Conservation (phyloP, 1,140 invertebrate genomes). For the Bombyx mandarina region DNA sequence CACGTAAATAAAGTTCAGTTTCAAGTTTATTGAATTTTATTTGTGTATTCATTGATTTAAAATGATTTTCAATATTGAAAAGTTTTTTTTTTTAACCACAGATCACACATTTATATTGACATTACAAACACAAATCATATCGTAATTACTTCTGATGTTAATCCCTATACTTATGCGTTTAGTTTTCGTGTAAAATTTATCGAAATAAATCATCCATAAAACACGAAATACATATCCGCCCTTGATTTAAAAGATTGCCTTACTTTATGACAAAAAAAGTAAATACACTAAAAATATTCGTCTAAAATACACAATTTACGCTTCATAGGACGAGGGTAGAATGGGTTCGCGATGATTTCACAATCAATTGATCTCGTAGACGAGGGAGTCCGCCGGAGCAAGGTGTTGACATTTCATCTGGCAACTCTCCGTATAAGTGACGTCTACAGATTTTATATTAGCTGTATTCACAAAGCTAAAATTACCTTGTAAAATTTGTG, state of each 20-base stretch:
- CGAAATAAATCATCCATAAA: too few relatives aligned
- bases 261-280: too few relatives aligned
- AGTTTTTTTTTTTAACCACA: not conserved
- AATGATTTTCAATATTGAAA: not conserved
- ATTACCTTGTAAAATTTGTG: too few relatives aligned
- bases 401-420: constrained; percentile 1
- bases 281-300: too few relatives aligned
- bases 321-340: not conserved
- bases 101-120: not conserved
- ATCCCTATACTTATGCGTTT: too few relatives aligned
- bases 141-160: not conserved
- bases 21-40: not conserved
- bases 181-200: too few relatives aligned
- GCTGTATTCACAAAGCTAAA: too few relatives aligned
- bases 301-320: too few relatives aligned
- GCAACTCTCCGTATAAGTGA: too few relatives aligned
- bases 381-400: not conserved
- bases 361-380: constrained; percentile 4
- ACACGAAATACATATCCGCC: too few relatives aligned
- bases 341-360: not conserved
- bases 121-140: not conserved
- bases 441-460: too few relatives aligned
- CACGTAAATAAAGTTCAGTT: constrained; percentile 2
- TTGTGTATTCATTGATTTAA: not conserved
- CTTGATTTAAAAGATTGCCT: too few relatives aligned